Percentiles rank a stretch among this genome's conserved stretches.
Evolutionary conservation across 1,140 invertebrate genomes (phyloP).

Genomic region (Drosophila melanica): DNA sequence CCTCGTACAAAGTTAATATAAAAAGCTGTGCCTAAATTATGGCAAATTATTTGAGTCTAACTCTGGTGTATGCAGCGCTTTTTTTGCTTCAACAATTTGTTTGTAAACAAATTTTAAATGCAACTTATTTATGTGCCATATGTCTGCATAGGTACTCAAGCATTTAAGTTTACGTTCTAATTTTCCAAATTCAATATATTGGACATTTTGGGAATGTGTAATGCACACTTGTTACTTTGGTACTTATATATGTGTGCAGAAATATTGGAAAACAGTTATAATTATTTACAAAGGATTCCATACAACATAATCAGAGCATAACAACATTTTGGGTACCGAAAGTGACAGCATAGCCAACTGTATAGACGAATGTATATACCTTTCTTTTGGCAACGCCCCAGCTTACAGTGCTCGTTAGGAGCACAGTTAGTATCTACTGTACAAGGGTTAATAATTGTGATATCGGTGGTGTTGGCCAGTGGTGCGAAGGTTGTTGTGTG

Average conservation of each 20-base stretch:
- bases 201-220: conserved; percentile 18
- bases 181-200: conserved; percentile 4
- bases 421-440: conserved; percentile 85
- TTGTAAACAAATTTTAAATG: background rate
- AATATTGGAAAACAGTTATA: conserved; percentile 4
- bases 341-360: conserved; percentile 49
- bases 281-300: conserved; percentile 16
- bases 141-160: conserved; percentile 1
- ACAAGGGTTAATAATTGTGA: conserved; percentile 83
- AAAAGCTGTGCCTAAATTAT: no score
- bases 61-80: background rate
- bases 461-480: conserved; percentile 56
- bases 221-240: conserved; percentile 56
- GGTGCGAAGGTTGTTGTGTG: conserved; percentile 53
- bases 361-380: conserved; percentile 78
- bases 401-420: conserved; percentile 85
- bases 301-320: background rate
- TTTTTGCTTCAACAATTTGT: background rate
- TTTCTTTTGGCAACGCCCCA: conserved; percentile 85
- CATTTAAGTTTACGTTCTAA: background rate
- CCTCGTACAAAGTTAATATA: no score
- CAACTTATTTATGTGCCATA: background rate
- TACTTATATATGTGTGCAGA: conserved; percentile 13
- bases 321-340: conserved; percentile 26
- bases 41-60: no score